These are phyloP conservation scores for Proteles cristata DNA, from an alignment of 2,113 vertebrate genomes.

Conservation along the genomic window DNA sequence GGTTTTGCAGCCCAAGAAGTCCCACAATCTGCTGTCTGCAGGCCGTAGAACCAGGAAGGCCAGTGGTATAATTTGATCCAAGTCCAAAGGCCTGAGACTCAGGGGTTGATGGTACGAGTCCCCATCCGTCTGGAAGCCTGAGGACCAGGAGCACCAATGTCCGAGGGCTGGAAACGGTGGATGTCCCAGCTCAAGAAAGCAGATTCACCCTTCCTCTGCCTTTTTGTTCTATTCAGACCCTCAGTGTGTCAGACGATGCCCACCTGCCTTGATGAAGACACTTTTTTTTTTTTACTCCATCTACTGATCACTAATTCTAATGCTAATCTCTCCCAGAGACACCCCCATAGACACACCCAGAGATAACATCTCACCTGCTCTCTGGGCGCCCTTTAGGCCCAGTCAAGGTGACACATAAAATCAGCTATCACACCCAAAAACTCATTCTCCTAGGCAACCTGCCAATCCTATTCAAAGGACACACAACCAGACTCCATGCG, in stretches of 20 bases:
- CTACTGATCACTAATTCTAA: not conserved
- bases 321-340: not conserved
- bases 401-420: not conserved
- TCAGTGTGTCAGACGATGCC: not conserved
- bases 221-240: not conserved
- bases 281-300: too few relatives aligned
- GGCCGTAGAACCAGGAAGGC: not conserved
- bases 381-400: not conserved
- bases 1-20: not conserved
- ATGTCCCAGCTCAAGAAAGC: not conserved
- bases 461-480: not conserved
- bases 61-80: not conserved
- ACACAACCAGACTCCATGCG: fast-evolving
- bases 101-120: not conserved
- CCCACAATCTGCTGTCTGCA: not conserved
- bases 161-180: not conserved
- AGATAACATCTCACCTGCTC: not conserved
- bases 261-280: not conserved
- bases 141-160: not conserved
- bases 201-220: not conserved
- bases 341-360: not conserved
- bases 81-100: not conserved
- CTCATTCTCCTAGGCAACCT: not conserved
- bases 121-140: not conserved
- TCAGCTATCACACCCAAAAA: not conserved